Percentiles rank a stretch among this genome's conserved stretches.
Conservation (phyloP, 1,140 invertebrate species). For the Mesaphorura yosii region DNA sequence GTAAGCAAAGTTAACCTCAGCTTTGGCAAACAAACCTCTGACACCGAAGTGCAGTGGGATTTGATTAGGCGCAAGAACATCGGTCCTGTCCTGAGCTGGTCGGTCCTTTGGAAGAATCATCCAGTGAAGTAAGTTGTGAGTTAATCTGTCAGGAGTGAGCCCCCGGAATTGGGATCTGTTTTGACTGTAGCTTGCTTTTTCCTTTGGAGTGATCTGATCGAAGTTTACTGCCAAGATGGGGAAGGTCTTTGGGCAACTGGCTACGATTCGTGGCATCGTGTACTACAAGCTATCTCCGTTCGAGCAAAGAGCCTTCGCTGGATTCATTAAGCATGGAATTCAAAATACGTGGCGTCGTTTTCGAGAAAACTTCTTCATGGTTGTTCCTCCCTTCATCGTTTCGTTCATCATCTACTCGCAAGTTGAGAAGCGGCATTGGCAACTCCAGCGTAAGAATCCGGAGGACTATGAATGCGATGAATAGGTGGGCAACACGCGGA, state of each 20-base stretch:
- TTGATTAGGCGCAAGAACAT: too few relatives aligned
- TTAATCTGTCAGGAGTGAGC: too few relatives aligned
- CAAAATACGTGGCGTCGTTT: slow-evolving; percentile 63
- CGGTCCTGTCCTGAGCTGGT: too few relatives aligned
- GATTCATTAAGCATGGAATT: slow-evolving; percentile 58
- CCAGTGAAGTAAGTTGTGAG: too few relatives aligned
- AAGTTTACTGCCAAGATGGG: slow-evolving; percentile 42
- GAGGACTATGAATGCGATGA: slow-evolving; percentile 74
- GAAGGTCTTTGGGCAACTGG: slow-evolving; percentile 62
- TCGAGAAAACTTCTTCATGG: slow-evolving; percentile 50
- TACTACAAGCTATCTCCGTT: slow-evolving; percentile 72
- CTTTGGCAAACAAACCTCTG: too few relatives aligned
- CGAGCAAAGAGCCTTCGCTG: slow-evolving; percentile 73
- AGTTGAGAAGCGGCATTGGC: slow-evolving; percentile 53
- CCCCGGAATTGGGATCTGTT: not conserved
- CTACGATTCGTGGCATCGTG: slow-evolving; percentile 67
- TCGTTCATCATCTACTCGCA: slow-evolving; percentile 62
- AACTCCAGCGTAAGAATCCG: slow-evolving; percentile 65
- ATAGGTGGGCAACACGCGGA: slow-evolving; percentile 36
- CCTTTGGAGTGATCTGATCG: not conserved
- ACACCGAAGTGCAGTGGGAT: too few relatives aligned
- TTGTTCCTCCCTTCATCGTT: slow-evolving; percentile 58
- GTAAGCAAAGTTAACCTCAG: too few relatives aligned
- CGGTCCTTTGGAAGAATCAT: too few relatives aligned
- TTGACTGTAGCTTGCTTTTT: not conserved